These are phyloP conservation scores for Hippocampus barbouri DNA, from an alignment of 2,113 vertebrate species.

Conservation along the genomic window DNA sequence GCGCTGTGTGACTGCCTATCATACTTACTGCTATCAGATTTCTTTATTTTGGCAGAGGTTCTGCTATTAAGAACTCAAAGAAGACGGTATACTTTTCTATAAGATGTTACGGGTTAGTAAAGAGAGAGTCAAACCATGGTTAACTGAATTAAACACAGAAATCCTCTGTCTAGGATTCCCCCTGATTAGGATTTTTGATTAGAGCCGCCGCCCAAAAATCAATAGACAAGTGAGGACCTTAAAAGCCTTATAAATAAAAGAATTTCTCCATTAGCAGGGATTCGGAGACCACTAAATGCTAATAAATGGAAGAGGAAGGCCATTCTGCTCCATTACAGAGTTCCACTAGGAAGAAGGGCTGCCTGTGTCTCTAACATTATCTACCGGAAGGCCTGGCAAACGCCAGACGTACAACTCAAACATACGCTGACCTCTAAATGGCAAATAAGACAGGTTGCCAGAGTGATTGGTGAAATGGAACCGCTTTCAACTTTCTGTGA, in stretches of 20 bases:
- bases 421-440: conserved; percentile 58
- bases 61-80: neutral
- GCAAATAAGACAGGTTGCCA: conserved; percentile 57
- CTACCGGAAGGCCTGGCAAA: conserved; percentile 61
- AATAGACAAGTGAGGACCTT: conserved; percentile 74
- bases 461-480: conserved; percentile 50
- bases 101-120: neutral
- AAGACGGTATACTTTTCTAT: neutral
- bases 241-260: conserved; percentile 80
- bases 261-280: conserved; percentile 75
- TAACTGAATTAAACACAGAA: conserved; percentile 45
- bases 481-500: conserved; percentile 38
- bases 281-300: conserved; percentile 74
- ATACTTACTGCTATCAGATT: neutral
- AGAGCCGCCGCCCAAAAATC: conserved; percentile 52
- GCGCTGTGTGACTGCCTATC: neutral
- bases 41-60: neutral
- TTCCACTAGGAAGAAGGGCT: conserved; percentile 59
- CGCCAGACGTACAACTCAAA: conserved; percentile 68
- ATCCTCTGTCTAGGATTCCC: conserved; percentile 51
- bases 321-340: conserved; percentile 78
- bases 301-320: conserved; percentile 72
- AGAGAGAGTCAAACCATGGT: neutral
- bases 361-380: conserved; percentile 65
- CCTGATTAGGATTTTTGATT: conserved; percentile 61